These are phyloP conservation scores for Cydia fagiglandana DNA, from an alignment of 1,140 invertebrate genomes.

Conservation along the genomic window DNA sequence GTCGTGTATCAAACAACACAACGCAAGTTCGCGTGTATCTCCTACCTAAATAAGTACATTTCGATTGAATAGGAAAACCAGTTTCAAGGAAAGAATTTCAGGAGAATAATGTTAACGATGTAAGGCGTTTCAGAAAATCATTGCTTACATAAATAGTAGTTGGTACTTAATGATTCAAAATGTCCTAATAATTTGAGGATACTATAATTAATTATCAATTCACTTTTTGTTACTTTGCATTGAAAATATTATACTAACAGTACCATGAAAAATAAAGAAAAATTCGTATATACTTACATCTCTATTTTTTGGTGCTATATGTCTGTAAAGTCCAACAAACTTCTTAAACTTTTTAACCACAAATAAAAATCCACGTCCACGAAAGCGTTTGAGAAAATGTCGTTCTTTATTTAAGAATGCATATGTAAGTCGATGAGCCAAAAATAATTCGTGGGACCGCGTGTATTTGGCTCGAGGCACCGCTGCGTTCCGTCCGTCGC, in stretches of 20 bases:
- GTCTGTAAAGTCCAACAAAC: constrained; percentile 33
- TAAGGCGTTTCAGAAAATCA: background rate
- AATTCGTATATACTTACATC: background rate
- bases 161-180: no score
- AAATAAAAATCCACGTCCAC: background rate
- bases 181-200: no score
- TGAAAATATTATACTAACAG: no score
- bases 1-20: background rate
- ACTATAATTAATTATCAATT: no score
- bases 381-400: constrained; percentile 36
- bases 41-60: background rate
- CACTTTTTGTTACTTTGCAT: no score
- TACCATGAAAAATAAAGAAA: background rate
- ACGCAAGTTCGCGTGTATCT: background rate
- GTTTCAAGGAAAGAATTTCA: background rate
- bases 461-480: constrained; percentile 4
- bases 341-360: constrained; percentile 1
- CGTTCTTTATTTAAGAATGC: constrained; percentile 45
- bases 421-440: constrained; percentile 49
- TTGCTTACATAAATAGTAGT: no score
- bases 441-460: constrained; percentile 51
- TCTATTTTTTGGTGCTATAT: background rate
- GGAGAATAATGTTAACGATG: background rate
- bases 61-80: background rate
- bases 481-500: constrained; percentile 36